phyloP scores from a whole-genome alignment of 2,797 vertebrate species.

The Semotilus atromaculatus region DNA sequence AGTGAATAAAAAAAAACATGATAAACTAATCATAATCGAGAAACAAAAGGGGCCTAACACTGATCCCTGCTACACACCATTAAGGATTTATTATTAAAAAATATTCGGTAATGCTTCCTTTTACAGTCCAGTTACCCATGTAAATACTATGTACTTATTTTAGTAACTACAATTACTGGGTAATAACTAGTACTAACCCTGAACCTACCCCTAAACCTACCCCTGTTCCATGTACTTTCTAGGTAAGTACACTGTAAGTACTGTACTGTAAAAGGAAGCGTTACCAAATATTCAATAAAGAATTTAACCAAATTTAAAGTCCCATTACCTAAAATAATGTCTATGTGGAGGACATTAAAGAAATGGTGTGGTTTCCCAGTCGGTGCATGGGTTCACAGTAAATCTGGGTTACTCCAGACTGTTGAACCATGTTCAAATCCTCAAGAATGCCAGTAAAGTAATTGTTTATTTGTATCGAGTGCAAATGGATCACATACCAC shows the following conservation, averaged over 20 bases:
- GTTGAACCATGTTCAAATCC: conserved; percentile 29
- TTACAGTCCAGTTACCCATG: too few species aligned
- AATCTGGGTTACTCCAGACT: conserved; percentile 19
- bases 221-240: too few species aligned
- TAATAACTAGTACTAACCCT: too few species aligned
- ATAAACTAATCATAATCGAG: neutral
- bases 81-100: neutral
- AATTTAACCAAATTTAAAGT: neutral
- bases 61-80: neutral
- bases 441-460: conserved; percentile 18
- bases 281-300: neutral
- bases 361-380: conserved; percentile 14
- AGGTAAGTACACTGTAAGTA: too few species aligned
- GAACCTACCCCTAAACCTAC: too few species aligned
- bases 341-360: neutral
- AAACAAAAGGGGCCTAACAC: conserved; percentile 13
- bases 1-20: neutral
- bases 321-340: neutral
- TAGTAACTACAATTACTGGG: too few species aligned
- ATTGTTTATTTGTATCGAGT: conserved; percentile 29
- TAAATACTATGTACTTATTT: too few species aligned
- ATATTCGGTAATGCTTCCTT: too few species aligned
- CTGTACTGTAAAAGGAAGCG: too few species aligned
- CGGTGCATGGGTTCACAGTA: conserved; percentile 1
- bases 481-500: conserved; percentile 19